Conservation (phyloP, 2,888 invertebrate genomes). For the Ophraella communa region DNA sequence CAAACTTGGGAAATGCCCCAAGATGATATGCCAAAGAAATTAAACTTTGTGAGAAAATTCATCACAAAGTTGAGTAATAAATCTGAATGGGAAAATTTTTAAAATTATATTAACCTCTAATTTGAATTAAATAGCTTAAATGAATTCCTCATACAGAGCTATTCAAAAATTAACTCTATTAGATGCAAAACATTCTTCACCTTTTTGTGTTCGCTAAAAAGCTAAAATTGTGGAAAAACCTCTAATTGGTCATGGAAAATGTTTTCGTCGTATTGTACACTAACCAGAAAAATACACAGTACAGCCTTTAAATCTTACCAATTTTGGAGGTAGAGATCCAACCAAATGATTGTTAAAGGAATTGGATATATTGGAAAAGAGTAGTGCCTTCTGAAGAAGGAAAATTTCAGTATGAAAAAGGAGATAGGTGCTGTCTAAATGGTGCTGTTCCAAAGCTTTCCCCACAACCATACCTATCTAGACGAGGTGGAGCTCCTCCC, state of each 20-base stretch:
- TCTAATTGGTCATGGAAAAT: conserved; percentile 68
- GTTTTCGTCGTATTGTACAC: conserved; percentile 77
- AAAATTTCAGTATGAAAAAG: conserved; percentile 63
- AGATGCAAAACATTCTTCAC: conserved; percentile 15
- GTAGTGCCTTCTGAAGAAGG: conserved; percentile 72
- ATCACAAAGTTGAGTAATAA: too few relatives aligned
- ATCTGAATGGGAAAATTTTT: background rate
- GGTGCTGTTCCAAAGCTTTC: too few relatives aligned
- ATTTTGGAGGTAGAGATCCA: conserved; percentile 89
- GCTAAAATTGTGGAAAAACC: conserved; percentile 63
- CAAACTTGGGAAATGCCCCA: too few relatives aligned
- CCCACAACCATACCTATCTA: too few relatives aligned
- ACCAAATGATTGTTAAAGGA: conserved; percentile 75
- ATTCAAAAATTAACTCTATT: conserved; percentile 39
- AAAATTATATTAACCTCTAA: background rate
- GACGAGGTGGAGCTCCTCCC: too few relatives aligned
- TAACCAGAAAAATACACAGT: conserved; percentile 87
- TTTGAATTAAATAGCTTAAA: conserved; percentile 22
- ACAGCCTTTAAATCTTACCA: conserved; percentile 81
- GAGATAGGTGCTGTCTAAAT: too few relatives aligned
- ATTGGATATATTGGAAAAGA: conserved; percentile 86
- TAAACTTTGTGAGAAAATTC: too few relatives aligned
- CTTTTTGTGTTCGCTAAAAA: conserved; percentile 45
- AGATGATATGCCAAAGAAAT: too few relatives aligned
- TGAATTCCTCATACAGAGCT: conserved; percentile 39